phyloP scores from a whole-genome alignment of 2,797 vertebrate species.

The Bucorvus abyssinicus region DNA sequence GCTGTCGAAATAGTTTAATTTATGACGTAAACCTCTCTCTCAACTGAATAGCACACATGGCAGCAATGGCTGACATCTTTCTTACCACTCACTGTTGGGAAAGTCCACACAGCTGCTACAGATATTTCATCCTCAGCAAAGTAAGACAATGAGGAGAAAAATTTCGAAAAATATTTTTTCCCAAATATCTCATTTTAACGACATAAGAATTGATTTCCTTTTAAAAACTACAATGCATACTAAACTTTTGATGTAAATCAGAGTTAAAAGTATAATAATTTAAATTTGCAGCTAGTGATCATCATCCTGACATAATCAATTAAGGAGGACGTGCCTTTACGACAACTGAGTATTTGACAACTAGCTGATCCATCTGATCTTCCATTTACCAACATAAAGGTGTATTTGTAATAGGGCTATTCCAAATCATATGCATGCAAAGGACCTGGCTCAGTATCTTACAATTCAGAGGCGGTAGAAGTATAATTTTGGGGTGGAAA shows the following conservation, averaged over 20 bases:
- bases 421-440: neutral
- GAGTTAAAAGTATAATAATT: neutral
- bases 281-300: neutral
- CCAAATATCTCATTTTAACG: neutral
- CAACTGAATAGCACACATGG: neutral
- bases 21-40: constrained; percentile 20
- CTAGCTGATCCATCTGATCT: neutral
- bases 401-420: neutral
- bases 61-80: neutral
- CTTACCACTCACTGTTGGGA: neutral
- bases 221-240: neutral
- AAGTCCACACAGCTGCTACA: neutral
- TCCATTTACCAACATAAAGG: neutral
- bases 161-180: neutral
- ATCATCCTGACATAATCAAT: neutral
- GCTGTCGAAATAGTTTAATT: constrained; percentile 9
- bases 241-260: neutral
- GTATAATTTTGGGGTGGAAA: neutral
- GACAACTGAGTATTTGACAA: neutral
- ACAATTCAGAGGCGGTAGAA: neutral
- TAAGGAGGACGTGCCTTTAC: neutral
- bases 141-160: neutral
- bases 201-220: neutral
- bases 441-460: neutral
- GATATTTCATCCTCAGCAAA: neutral